Base-by-base conservation (phyloP, 1,140 invertebrate genomes). In the Calliopsis andreniformis region DNA sequence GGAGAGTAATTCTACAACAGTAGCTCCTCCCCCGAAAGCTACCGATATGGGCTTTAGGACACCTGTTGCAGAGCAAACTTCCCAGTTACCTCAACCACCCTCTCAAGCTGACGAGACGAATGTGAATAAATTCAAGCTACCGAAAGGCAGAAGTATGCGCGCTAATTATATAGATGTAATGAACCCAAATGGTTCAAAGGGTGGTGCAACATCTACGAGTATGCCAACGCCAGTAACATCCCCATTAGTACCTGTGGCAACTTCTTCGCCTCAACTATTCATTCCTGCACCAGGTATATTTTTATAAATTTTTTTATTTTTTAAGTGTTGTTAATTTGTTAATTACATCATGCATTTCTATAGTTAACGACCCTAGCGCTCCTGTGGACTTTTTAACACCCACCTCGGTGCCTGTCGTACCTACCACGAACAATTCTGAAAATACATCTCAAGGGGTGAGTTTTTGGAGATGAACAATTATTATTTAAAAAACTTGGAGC, bases 141-240 rank as follows among this genome's bases (percentile, higher is more conserved):
- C 95, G 88, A 95, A 95, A 82, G 93, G 94, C 73, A 93, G 95
- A 91, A 95, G 94, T 94, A 92, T 94, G 95, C 93, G 89, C 66
- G 83, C 89, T 35, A 89, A 92, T 82, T 98, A 98, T 90, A 96
- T 98, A 63, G 96, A 98, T 91, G 95, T 98, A 39, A 95, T 97
- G 90, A 97, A 96, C 93, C 95, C 95, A 30, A 92, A 93, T 78
- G 94, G 94, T 28, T 91, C 89, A 30, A 92, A 91, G 62, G 87
- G 89, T 72, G 78, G 86, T n/a, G 87, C 90, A 70, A 86, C 92
- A 5, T 79, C 92, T 16, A 89, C 93, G 16, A 90, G 87, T 79
- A 87, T 93, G 70, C 87, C 93, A 72, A 93, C 92, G 6, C 93
- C 92, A 3, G 89, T 90, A 20, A 88, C 87, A 58, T 92, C 90